A percentile compares a stretch with the other conserved stretches of the same genome.
Evolutionary conservation across 2,113 vertebrate species (phyloP).

Genomic region (Danionella cerebrum): DNA sequence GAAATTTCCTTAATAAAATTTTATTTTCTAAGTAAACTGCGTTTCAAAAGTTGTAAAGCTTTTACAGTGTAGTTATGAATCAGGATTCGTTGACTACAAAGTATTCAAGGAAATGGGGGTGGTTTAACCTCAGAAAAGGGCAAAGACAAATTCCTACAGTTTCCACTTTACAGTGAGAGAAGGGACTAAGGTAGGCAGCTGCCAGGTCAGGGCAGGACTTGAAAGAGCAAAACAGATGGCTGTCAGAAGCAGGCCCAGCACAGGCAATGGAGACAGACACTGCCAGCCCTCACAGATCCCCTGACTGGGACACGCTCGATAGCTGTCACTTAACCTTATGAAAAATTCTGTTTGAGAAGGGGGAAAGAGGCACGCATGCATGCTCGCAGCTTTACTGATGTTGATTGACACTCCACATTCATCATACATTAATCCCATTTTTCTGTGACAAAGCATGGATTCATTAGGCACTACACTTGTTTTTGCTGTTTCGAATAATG

Average conservation of each 20-base stretch:
- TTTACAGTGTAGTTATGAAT: too few relatives aligned
- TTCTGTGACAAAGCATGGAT: too few relatives aligned
- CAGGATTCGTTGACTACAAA: too few relatives aligned
- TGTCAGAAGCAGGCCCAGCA: not conserved
- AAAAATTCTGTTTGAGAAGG: constrained; percentile 14
- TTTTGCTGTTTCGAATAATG: too few relatives aligned
- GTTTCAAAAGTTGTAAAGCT: too few relatives aligned
- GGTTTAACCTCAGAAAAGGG: not conserved
- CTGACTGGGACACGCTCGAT: constrained; percentile 16
- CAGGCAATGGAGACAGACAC: not conserved
- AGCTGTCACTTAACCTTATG: constrained; percentile 28
- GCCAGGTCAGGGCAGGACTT: not conserved
- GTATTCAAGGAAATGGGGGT: too few relatives aligned
- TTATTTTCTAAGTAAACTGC: too few relatives aligned
- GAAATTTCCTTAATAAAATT: too few relatives aligned
- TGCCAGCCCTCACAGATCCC: not conserved
- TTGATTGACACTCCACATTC: constrained; percentile 4
- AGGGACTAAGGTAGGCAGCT: not conserved
- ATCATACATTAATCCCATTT: too few relatives aligned
- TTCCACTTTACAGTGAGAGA: not conserved
- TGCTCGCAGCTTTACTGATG: not conserved
- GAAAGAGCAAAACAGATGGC: constrained; percentile 9
- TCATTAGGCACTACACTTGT: too few relatives aligned
- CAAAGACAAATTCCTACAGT: not conserved
- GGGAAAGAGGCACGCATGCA: not conserved